Conservation (phyloP, 2,113 vertebrate species). For the Desmodus rotundus region DNA sequence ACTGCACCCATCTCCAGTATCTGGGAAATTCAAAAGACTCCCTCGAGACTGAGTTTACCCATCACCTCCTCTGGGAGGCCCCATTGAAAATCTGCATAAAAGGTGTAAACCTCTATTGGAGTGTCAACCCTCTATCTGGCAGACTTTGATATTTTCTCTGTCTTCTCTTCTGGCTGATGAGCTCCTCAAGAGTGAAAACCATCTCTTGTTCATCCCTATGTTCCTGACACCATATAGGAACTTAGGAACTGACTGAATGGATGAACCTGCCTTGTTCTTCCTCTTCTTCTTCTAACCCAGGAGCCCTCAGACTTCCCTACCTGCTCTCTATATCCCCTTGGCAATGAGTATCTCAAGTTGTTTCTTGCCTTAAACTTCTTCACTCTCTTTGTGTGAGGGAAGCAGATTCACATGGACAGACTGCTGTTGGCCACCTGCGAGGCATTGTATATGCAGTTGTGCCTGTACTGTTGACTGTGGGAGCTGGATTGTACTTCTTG, state of each 20-base stretch:
- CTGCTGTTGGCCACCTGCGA: accelerated
- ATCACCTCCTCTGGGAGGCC: background rate
- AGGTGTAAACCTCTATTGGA: too few species aligned
- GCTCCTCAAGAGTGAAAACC: background rate
- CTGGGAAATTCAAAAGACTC: background rate
- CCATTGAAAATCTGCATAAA: too few species aligned
- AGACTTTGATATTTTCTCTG: background rate
- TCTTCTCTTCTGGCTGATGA: background rate
- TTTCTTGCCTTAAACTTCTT: background rate
- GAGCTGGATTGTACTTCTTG: background rate
- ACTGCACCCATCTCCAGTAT: accelerated
- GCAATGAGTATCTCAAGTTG: background rate
- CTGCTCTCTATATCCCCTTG: background rate
- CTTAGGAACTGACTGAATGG: too few species aligned
- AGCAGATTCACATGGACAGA: background rate
- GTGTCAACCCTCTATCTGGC: too few species aligned
- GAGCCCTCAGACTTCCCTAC: background rate
- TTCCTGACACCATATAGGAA: background rate
- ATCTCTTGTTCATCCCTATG: background rate
- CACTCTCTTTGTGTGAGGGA: background rate
- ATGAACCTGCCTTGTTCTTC: too few species aligned
- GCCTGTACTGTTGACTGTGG: background rate
- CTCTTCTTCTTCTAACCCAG: background rate
- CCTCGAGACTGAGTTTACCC: background rate
- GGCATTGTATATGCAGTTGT: background rate